These are phyloP conservation scores for Pelosia muscerda DNA, from an alignment of 2,888 invertebrate genomes.

Conservation along the genomic window DNA sequence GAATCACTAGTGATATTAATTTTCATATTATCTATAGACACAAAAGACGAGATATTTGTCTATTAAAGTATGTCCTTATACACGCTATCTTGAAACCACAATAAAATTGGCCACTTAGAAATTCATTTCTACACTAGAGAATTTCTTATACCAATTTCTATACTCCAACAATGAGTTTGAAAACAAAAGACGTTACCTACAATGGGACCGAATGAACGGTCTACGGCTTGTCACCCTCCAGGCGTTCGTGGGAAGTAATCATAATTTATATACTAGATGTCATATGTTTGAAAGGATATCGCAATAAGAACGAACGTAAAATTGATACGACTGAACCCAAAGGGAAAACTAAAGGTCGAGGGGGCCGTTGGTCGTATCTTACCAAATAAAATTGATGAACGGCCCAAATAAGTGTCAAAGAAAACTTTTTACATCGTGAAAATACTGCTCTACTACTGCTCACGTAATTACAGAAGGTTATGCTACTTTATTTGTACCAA, in stretches of 20 bases:
- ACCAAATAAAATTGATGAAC: too few relatives aligned
- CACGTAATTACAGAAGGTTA: neutral
- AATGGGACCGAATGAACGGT: neutral
- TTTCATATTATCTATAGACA: too few relatives aligned
- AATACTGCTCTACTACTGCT: neutral
- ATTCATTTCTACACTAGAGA: neutral
- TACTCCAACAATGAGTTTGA: constrained; percentile 9
- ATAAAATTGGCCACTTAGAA: neutral
- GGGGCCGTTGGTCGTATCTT: constrained; percentile 10
- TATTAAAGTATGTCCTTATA: neutral
- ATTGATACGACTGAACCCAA: constrained; percentile 22
- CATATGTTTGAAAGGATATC: constrained; percentile 28
- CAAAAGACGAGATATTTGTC: too few relatives aligned
- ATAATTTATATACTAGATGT: constrained; percentile 33
- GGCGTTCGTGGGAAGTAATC: constrained; percentile 30
- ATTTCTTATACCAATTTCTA: neutral
- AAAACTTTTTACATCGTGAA: neutral
- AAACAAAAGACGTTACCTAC: constrained; percentile 9
- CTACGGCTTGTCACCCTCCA: constrained; percentile 6
- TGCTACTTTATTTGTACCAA: neutral
- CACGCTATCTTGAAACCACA: neutral
- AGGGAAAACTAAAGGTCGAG: constrained; percentile 27
- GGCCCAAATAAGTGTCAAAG: neutral
- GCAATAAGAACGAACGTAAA: constrained; percentile 33
- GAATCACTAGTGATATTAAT: too few relatives aligned